phyloP scores from a whole-genome alignment of 1,140 invertebrate genomes.

The Octopus sinensis region DNA sequence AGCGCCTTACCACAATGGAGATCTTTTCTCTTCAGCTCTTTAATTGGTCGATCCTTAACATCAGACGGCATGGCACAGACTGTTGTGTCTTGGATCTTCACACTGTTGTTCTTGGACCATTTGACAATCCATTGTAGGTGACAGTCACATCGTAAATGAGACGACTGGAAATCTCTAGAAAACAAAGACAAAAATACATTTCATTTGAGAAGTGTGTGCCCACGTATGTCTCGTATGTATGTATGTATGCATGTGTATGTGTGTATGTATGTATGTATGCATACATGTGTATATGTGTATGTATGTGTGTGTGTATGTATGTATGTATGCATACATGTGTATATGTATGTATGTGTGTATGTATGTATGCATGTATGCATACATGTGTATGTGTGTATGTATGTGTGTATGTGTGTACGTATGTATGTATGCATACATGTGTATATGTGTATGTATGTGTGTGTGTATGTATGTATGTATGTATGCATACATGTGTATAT shows the following conservation, averaged over 20 bases:
- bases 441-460: background rate
- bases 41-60: slow-evolving; percentile 67
- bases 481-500: background rate
- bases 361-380: background rate
- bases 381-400: background rate
- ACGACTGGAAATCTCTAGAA: slow-evolving; percentile 51
- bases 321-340: background rate
- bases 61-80: slow-evolving; percentile 70
- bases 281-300: background rate
- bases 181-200: slow-evolving; percentile 17
- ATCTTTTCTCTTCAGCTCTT: slow-evolving; percentile 66
- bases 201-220: background rate
- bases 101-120: slow-evolving; percentile 71
- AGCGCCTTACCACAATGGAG: slow-evolving; percentile 49
- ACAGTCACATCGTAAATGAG: slow-evolving; percentile 73
- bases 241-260: background rate
- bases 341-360: background rate
- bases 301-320: background rate
- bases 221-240: background rate
- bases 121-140: slow-evolving; percentile 75
- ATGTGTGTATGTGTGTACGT: background rate
- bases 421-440: background rate
- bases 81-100: slow-evolving; percentile 63
- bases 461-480: background rate
- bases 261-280: background rate